Percentiles rank a stretch among this genome's conserved stretches.
These are phyloP conservation scores for Pseudomyrmex concolor DNA, from an alignment of 1,140 invertebrate genomes.

Conservation along the genomic window DNA sequence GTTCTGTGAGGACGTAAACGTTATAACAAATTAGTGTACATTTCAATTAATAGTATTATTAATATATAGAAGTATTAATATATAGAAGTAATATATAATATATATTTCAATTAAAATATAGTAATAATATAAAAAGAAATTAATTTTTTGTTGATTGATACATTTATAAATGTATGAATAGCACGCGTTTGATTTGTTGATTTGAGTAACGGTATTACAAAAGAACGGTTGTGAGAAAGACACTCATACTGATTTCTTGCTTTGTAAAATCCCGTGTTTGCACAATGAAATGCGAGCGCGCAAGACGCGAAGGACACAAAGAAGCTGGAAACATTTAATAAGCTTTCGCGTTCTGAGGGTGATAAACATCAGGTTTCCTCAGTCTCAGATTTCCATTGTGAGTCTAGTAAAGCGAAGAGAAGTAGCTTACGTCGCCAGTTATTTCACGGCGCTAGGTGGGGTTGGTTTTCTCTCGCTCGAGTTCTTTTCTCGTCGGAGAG, in stretches of 20 bases:
- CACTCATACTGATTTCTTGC: conserved; percentile 2
- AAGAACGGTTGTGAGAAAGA: neutral
- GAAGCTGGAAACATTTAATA: conserved; percentile 35
- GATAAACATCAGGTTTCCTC: conserved; percentile 57
- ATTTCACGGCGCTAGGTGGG: conserved; percentile 49
- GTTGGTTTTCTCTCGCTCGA: conserved; percentile 60
- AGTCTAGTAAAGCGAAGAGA: conserved; percentile 50
- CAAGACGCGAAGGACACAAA: neutral
- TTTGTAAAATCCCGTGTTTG: conserved; percentile 19
- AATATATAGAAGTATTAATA: no score
- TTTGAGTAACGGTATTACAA: no score
- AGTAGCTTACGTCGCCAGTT: conserved; percentile 61
- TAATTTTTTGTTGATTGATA: no score
- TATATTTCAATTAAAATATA: no score
- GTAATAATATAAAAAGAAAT: no score
- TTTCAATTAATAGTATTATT: neutral
- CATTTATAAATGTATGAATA: no score
- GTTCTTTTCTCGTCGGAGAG: conserved; percentile 56
- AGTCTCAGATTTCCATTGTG: conserved; percentile 54
- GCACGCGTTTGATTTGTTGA: no score
- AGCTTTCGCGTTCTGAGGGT: conserved; percentile 38
- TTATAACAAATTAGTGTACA: neutral
- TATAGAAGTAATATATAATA: no score
- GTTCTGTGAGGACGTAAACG: neutral
- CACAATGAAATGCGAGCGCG: conserved; percentile 15